Evolutionary conservation across 2,888 invertebrate genomes (phyloP).

Genomic region (Trachelus tabidus): DNA sequence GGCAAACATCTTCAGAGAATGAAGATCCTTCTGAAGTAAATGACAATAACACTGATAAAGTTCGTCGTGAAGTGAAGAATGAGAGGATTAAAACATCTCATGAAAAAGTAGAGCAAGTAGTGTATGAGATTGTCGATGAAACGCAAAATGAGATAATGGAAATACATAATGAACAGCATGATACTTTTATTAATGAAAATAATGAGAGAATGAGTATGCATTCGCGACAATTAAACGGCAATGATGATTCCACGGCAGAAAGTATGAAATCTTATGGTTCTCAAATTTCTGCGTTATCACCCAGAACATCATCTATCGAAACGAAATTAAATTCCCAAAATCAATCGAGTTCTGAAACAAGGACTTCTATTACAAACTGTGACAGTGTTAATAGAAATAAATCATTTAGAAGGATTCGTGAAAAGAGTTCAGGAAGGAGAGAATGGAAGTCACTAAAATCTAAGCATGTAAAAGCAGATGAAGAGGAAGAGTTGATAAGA

Average conservation of each 20-base stretch:
- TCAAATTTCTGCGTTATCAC: not conserved
- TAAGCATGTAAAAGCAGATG: not conserved
- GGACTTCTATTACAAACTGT: not conserved
- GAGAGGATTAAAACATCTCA: not conserved
- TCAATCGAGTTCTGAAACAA: not conserved
- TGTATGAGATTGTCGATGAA: not conserved
- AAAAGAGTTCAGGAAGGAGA: not conserved
- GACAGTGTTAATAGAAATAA: not conserved
- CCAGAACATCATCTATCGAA: not conserved
- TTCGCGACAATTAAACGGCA: not conserved
- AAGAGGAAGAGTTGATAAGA: slow-evolving; percentile 12
- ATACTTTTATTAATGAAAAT: not conserved
- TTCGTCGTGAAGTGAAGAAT: not conserved
- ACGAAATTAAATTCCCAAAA: not conserved
- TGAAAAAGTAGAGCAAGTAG: not conserved
- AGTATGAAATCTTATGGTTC: not conserved
- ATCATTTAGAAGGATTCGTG: not conserved
- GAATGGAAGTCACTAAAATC: slow-evolving; percentile 13
- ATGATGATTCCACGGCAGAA: not conserved
- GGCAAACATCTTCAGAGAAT: not conserved
- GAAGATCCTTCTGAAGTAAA: not conserved
- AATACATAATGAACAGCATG: not conserved
- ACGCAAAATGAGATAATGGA: not conserved
- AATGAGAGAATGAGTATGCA: not conserved
- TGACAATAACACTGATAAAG: too few species aligned